Conservation (phyloP, 2,797 vertebrate genomes). For the Spheniscus humboldti region DNA sequence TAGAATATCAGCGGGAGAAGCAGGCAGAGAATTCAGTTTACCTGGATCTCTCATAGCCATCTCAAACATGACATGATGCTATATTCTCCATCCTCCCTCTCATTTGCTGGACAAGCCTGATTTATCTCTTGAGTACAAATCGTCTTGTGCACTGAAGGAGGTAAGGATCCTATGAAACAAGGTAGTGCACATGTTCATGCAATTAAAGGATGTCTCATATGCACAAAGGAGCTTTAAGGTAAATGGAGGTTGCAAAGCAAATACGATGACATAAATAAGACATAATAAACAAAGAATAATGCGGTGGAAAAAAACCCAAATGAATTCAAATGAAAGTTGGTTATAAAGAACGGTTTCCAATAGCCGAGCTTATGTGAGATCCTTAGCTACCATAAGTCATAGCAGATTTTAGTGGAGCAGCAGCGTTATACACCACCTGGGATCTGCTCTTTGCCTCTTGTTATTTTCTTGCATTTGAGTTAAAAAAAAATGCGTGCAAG, state of each 20-base stretch:
- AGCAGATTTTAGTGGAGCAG: neutral
- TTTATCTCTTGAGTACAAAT: neutral
- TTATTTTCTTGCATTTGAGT: neutral
- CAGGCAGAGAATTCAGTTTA: neutral
- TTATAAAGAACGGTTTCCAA: neutral
- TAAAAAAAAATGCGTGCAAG: neutral
- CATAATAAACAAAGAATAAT: neutral
- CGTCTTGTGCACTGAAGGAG: neutral
- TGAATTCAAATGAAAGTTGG: neutral
- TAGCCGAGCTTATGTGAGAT: neutral
- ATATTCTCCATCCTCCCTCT: neutral
- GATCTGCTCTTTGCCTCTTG: neutral
- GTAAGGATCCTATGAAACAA: neutral
- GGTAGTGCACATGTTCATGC: rapidly evolving
- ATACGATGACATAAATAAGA: neutral
- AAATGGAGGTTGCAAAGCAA: neutral
- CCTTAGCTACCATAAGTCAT: neutral
- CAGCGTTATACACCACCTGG: neutral
- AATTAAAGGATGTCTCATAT: neutral
- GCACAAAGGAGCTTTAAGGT: neutral
- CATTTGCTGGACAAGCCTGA: neutral
- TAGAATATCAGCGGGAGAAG: neutral
- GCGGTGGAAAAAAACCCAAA: rapidly evolving
- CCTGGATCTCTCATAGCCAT: neutral
- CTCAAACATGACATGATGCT: neutral